Evolutionary conservation across 2,113 vertebrate species (phyloP), one percentile per base, ranked within the genome.

Genomic region (Lepisosteus oculatus): DNA sequence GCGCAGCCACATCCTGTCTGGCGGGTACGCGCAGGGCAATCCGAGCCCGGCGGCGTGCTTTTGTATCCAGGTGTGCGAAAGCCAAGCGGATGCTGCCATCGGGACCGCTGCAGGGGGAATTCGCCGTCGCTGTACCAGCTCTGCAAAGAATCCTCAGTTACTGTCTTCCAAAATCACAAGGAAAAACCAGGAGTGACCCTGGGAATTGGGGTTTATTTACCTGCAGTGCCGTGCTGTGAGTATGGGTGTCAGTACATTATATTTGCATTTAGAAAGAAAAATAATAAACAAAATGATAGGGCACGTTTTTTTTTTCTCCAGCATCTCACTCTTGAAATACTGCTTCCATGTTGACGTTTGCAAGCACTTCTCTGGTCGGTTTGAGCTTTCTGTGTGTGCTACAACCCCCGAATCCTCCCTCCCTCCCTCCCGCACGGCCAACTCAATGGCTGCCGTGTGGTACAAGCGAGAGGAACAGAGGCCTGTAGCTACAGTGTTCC

Each of bases 141-240:
- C 73, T 69, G 87, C 81, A 74, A 78, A 56, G 75, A 77, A 61
- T 70, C 78, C 78, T 44, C 81, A 79, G 70, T 56, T 82, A n/a
- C 69, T 90, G 76, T 81, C 81, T 74, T 69, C 84, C 75, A 83
- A 79, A 85, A 66, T 80, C 0, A 83, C 74, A 75, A 84, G 84
- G 81, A 85, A 73, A 81, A 80, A 81, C 61, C 79, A 81, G 77
- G 80, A 84, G 17, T 84, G 74, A 67, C 80, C 77, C 41, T 86
- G 88, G 88, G 89, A 81, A 81, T 61, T 84, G 80, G 83, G 88
- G 54, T 76, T 76, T 56, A 72, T 90, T 80, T 90, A 87, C 77
- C 87, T 90, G 81, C 87, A 92, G 80, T 85, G 29, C 29, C 29
- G 29, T 29, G 88, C 85, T 91, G 88, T 88, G 85, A 89, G 87